A percentile compares a stretch with the other conserved stretches of the same genome.
Evolutionary conservation across 2,113 vertebrate species (phyloP).

Genomic region (Alethe diademata): DNA sequence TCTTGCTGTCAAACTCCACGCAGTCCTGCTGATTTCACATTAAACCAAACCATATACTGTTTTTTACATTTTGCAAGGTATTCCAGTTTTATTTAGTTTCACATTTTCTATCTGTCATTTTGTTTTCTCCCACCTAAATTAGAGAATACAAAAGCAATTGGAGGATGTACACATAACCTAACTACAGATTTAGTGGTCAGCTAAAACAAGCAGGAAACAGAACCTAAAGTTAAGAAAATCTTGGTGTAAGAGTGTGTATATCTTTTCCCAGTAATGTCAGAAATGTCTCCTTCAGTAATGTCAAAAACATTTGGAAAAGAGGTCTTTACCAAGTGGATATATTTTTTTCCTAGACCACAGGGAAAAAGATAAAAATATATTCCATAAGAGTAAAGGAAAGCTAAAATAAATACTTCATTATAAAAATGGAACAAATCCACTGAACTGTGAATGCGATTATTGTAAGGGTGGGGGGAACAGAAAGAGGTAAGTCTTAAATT

Average conservation of each 20-base stretch:
- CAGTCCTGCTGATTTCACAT: background rate
- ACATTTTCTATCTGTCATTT: background rate
- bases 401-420: background rate
- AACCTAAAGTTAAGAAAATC: background rate
- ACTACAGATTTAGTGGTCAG: background rate
- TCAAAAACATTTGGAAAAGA: background rate
- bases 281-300: background rate
- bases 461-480: background rate
- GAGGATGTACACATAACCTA: background rate
- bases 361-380: background rate
- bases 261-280: background rate
- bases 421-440: background rate
- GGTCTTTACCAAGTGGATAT: background rate
- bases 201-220: background rate
- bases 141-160: background rate
- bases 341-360: background rate
- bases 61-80: background rate
- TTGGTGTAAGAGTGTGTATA: background rate
- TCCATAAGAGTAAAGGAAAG: background rate
- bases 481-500: background rate
- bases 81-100: background rate
- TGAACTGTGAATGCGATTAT: background rate
- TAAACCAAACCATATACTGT: fast-evolving
- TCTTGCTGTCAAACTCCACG: background rate
- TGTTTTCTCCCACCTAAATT: background rate